A percentile compares a stretch with the other conserved stretches of the same genome.
Evolutionary conservation across 1,140 invertebrate genomes (phyloP).

Genomic region (Galleria mellonella): DNA sequence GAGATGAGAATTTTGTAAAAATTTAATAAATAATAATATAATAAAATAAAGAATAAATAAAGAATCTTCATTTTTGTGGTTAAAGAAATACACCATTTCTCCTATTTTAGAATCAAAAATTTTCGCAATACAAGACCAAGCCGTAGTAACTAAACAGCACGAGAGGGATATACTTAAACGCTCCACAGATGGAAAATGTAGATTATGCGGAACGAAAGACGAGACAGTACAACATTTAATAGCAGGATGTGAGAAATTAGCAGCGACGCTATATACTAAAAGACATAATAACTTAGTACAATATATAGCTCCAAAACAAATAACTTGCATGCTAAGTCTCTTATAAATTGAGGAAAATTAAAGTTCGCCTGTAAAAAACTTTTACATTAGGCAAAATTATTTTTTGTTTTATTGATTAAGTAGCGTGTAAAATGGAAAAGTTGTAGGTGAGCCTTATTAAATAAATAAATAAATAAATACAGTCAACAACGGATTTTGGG

Average conservation of each 20-base stretch:
- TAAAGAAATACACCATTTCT: slow-evolving; percentile 5
- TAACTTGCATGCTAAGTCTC: too few relatives aligned
- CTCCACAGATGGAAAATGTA: slow-evolving; percentile 3
- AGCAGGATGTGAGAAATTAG: slow-evolving; percentile 7
- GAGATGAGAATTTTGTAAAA: too few relatives aligned
- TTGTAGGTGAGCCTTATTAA: too few relatives aligned
- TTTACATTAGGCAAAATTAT: too few relatives aligned
- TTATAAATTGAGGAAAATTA: too few relatives aligned
- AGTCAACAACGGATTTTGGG: too few relatives aligned
- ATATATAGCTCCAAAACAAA: too few relatives aligned
- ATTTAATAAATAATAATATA: too few relatives aligned
- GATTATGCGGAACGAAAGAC: slow-evolving; percentile 5
- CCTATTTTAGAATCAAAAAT: slow-evolving; percentile 4
- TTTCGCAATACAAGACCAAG: slow-evolving; percentile 12
- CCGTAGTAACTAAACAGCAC: slow-evolving; percentile 9
- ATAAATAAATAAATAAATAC: too few relatives aligned
- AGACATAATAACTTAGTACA: slow-evolving; percentile 11
- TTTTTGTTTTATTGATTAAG: too few relatives aligned
- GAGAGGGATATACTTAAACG: background rate
- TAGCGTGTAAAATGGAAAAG: too few relatives aligned
- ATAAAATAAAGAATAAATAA: slow-evolving; percentile 3
- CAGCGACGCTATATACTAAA: slow-evolving; percentile 3
- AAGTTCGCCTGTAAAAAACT: too few relatives aligned
- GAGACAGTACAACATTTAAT: slow-evolving; percentile 7
- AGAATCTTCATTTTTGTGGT: slow-evolving; percentile 1